A percentile compares a stretch with the other conserved stretches of the same genome.
phyloP scores from a whole-genome alignment of 2,797 vertebrate genomes.

The Sorex maritimensis region DNA sequence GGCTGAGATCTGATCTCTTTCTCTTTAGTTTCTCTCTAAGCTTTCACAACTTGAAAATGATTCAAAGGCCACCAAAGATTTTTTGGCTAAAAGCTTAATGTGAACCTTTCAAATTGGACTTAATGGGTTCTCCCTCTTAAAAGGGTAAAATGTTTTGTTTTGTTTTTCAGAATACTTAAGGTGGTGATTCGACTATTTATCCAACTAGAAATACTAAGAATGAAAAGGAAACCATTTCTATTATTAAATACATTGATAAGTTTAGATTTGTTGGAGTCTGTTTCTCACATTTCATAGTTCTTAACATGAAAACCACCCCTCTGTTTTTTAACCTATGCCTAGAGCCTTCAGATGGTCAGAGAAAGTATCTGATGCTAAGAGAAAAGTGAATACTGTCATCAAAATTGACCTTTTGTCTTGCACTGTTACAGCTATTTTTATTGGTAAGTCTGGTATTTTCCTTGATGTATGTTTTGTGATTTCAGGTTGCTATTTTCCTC shows the following conservation, averaged over 20 bases:
- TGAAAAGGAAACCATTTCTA: slow-evolving; percentile 64
- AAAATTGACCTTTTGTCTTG: slow-evolving; percentile 70
- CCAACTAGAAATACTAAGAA: slow-evolving; percentile 70
- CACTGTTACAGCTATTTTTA: slow-evolving; percentile 59
- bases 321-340: slow-evolving; percentile 14
- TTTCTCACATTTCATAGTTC: slow-evolving; percentile 67
- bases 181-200: slow-evolving; percentile 12
- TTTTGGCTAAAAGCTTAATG: slow-evolving; percentile 74
- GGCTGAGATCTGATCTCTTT: slow-evolving; percentile 82
- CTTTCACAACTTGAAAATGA: slow-evolving; percentile 79
- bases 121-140: slow-evolving; percentile 64
- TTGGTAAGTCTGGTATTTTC: slow-evolving; percentile 89
- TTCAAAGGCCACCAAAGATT: slow-evolving; percentile 76
- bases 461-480: slow-evolving; percentile 53
- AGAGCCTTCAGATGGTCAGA: slow-evolving; percentile 69
- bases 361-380: slow-evolving; percentile 74
- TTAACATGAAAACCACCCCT: slow-evolving; percentile 59
- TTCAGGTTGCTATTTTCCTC: slow-evolving; percentile 58
- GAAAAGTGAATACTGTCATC: slow-evolving; percentile 77
- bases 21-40: slow-evolving; percentile 62
- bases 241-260: slow-evolving; percentile 48
- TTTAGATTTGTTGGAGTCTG: slow-evolving; percentile 36
- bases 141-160: slow-evolving; percentile 39
- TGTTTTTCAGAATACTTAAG: slow-evolving; percentile 19
- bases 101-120: slow-evolving; percentile 69